Conservation (phyloP, 2,888 invertebrate species). For the Anoncus sp. region DNA sequence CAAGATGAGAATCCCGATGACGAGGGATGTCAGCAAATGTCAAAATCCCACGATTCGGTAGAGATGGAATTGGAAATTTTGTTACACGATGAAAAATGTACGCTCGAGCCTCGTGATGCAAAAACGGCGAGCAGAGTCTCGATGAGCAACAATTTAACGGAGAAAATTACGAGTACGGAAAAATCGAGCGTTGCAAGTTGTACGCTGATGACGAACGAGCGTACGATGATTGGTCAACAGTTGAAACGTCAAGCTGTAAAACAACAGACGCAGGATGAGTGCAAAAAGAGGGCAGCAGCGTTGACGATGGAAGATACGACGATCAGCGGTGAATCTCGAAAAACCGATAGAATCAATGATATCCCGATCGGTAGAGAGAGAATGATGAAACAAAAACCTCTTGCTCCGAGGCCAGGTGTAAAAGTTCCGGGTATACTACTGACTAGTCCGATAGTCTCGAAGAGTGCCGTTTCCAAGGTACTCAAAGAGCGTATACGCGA, state of each 20-base stretch:
- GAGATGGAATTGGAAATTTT: slow-evolving; percentile 78
- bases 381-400: slow-evolving; percentile 45
- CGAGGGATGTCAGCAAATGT: slow-evolving; percentile 60
- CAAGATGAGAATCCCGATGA: slow-evolving; percentile 79
- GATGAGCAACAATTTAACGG: neutral
- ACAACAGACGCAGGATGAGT: neutral
- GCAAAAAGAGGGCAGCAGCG: neutral
- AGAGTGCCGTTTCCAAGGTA: slow-evolving; percentile 85
- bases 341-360: slow-evolving; percentile 24
- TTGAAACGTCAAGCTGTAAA: neutral
- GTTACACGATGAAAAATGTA: slow-evolving; percentile 74
- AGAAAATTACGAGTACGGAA: neutral
- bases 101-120: slow-evolving; percentile 7
- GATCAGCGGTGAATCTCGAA: slow-evolving; percentile 13
- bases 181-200: neutral
- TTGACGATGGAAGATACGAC: neutral
- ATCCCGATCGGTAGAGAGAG: slow-evolving; percentile 26
- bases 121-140: neutral
- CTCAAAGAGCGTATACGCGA: slow-evolving; percentile 84
- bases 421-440: slow-evolving; percentile 79
- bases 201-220: neutral
- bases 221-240: neutral
- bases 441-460: slow-evolving; percentile 85
- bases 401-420: slow-evolving; percentile 65
- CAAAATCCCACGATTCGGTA: slow-evolving; percentile 74